Base-by-base conservation (phyloP, 2,113 vertebrate genomes). In the Prietella phreatophila region DNA sequence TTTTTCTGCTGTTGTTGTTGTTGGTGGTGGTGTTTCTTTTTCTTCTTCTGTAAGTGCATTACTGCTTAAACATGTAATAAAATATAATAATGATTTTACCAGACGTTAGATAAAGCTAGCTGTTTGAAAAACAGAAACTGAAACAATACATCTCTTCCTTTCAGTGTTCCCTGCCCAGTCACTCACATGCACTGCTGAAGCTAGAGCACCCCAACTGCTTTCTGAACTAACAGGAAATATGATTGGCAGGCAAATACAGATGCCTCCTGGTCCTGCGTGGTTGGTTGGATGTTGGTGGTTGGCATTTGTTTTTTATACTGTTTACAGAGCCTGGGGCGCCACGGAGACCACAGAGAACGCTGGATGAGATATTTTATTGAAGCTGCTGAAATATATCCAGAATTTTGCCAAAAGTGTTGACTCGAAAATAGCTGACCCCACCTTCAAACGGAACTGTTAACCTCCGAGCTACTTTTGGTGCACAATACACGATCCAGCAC, bases 191-290 rank as follows among this genome's bases (percentile, higher is more conserved):
- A 39, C 20, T 5, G 20, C 20, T 42, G 25, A 13, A 82, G 33
- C 30, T 81, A 11, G 3, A 58, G 36, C 8, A 36, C n/a, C 19
- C 30, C 10, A 58, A 33, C 53, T 81, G 47, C 30, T 81, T 58
- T 33, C 19, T 58, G 30, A 36, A 81, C 53, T 58, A 58, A 81
- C 79, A 81, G 79, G 55, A 58, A 58, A 36, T 81, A 58, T 81
- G 53, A 36, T 58, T 81, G 79, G 9, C 17, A 33, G 30, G 8
- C 3, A 25, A 60, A 81, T 56, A 58, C 8, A 81, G 30, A 60
- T 22, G n/a, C 53, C 30, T 81, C 4, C 42, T 22, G 33, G n/a
- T 78, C 78, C 47, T 19, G 42, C 2, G 19, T 79, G 47, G 76
- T 55, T 56, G 78, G 78, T 56, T 56, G 55, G 19, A 81, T 58